Evolutionary conservation across 2,888 invertebrate genomes (phyloP).

Genomic region (Acleris sparsana): DNA sequence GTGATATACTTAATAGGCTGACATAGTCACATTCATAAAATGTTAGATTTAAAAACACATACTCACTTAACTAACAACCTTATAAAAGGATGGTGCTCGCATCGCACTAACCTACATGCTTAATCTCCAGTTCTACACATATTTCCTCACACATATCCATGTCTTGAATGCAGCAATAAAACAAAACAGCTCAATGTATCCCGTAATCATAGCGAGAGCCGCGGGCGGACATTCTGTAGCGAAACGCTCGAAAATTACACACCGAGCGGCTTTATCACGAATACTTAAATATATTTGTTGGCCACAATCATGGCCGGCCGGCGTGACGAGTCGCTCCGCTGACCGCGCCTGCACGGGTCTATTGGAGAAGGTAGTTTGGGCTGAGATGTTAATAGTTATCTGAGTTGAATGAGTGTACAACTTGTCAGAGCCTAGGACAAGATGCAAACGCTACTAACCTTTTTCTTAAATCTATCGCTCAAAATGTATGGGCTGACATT

Average conservation of each 20-base stretch:
- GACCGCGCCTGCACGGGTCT: constrained; percentile 48
- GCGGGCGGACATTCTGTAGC: constrained; percentile 52
- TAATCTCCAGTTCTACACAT: no score
- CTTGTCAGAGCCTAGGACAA: no score
- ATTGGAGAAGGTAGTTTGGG: constrained; percentile 42
- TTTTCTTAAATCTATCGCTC: no score
- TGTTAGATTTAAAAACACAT: no score
- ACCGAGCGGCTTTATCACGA: constrained; percentile 60
- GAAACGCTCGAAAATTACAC: constrained; percentile 68
- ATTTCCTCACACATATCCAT: constrained; percentile 1
- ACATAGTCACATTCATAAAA: no score
- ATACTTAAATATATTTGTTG: constrained; percentile 73
- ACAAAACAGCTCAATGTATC: constrained; percentile 30
- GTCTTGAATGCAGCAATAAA: constrained; percentile 11
- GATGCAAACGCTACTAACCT: no score
- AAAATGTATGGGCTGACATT: no score
- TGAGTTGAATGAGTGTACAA: neutral
- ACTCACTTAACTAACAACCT: no score
- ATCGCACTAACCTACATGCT: no score
- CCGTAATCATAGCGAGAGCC: constrained; percentile 45
- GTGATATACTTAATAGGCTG: no score
- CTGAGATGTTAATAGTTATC: neutral
- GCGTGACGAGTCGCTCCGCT: constrained; percentile 67
- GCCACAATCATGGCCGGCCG: constrained; percentile 63
- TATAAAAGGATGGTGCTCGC: no score